Base-by-base conservation (phyloP, 2,888 invertebrate genomes). In the Sarcophaga subvicina region DNA sequence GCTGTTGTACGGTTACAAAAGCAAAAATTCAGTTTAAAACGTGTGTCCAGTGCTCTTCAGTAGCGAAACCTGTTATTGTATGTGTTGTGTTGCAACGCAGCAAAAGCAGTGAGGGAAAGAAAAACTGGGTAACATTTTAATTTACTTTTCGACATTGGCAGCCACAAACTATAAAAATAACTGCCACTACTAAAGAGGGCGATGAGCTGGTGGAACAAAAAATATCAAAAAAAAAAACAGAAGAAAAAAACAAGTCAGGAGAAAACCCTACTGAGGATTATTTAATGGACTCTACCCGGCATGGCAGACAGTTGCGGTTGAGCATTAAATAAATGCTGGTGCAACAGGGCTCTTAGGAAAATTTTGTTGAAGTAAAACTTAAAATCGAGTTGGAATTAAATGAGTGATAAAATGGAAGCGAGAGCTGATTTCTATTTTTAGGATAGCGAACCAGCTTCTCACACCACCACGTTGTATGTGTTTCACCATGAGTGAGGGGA, bases 51-150 rank as follows among this genome's bases (percentile, higher is more conserved):
- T 79, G 22, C 22, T 49, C n/a, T 54, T 69, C 20, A 54, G 22
- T 80, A 37, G 4, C n/a, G 14, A 27, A 20, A 22, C 63, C 12
- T 20, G 27, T 14, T 45, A 37, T 49, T 6, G 64, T 70, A 67
- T 71, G 64, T 69, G 6, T 64, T 49, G 49, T 27, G 6, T 27
- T 27, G 37, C 6, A 4, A 25, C 25, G 27, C 27, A 27, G 27
- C 27, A 37, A 37, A 37, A 6, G 37, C 37, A 37, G 37, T 6
- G 37, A 6, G 37, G 6, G 5, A 27, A 27, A 25, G 3, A n/a
- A 62, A 45, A 79, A 75, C 25, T 47, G 70, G 70, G 80, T 84
- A 88, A 90, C 90, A 89, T 91, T 92, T 79, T 91, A 92, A 91
- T 91, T 90, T 90, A 91, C 90, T 87, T 82, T 89, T 89, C 88